Conservation (phyloP, 2,113 vertebrate species). For the Nestor notabilis region DNA sequence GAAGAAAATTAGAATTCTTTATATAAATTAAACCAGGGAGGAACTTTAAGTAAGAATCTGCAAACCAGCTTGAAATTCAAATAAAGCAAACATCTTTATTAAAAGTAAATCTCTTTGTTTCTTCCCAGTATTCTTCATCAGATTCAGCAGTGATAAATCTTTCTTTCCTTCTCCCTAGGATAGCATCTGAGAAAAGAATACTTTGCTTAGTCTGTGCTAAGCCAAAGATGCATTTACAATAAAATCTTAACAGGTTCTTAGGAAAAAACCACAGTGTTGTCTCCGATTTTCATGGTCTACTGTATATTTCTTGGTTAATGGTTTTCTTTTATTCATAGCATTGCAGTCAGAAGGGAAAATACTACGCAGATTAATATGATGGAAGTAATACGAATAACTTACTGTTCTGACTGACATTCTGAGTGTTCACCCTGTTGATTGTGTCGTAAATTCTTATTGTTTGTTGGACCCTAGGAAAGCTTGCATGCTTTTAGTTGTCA, state of each 20-base stretch:
- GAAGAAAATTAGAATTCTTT: neutral
- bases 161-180: neutral
- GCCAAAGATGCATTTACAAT: neutral
- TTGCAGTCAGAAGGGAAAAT: neutral
- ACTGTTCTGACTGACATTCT: neutral
- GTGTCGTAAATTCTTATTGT: neutral
- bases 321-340: neutral
- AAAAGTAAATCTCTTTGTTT: neutral
- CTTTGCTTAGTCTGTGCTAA: neutral
- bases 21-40: neutral
- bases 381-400: neutral
- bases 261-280: fast-evolving
- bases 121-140: neutral
- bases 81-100: neutral
- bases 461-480: neutral
- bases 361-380: neutral
- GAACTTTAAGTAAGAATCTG: neutral
- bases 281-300: neutral
- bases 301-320: neutral
- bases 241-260: neutral
- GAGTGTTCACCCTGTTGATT: neutral
- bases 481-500: neutral
- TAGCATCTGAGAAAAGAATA: neutral
- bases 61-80: neutral
- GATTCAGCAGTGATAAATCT: neutral